Base-by-base conservation (phyloP, 1,140 invertebrate species). In the Polypedilum pembai region DNA sequence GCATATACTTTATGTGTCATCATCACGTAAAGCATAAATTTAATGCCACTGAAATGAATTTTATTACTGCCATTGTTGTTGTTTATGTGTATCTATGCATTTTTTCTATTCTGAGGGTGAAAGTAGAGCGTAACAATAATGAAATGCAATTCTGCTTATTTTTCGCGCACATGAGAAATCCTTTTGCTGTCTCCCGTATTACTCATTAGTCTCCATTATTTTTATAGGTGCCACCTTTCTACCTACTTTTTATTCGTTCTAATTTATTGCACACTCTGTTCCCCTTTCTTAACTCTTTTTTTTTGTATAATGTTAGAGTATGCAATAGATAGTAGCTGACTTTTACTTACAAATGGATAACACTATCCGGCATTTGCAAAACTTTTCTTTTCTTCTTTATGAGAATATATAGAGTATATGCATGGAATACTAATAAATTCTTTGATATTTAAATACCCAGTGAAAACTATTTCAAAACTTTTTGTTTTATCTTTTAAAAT, bases 121-220 rank as follows among this genome's bases (percentile, higher is more conserved):
- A 56, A 15, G 24, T 33, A 33, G 24, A 33, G 24, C 24, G 24
- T 33, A 33, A 33, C 24, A 33, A 1, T 33, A 33, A 33, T 33
- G 24, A 15, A 56, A 4, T 56, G 45, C 45, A 56, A 56, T 18
- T 69, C 8, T 66, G 7, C 1, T 69, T 18, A 2, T 21, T 69
- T 8, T 10, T 18, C 4, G 17, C 20, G 17, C 65, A 69, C 65
- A 18, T n/a, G 45, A 56, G n/a, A 56, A 56, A 56, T 56, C 45
- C 45, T 56, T 56, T 56, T 56, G 24, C 45, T 56, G 45, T 56
- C 45, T 69, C 65, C 8, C 65, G n/a, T 10, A 18, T 33, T 33
- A 21, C 65, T 69, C 65, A 69, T 69, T 69, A 69, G 65, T 69
- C 65, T 69, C 65, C 65, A 69, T 69, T 21, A 69, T 18, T 69